phyloP scores from a whole-genome alignment of 53 echinoderm and acorn worm species.

The Echinarachnius parma region DNA sequence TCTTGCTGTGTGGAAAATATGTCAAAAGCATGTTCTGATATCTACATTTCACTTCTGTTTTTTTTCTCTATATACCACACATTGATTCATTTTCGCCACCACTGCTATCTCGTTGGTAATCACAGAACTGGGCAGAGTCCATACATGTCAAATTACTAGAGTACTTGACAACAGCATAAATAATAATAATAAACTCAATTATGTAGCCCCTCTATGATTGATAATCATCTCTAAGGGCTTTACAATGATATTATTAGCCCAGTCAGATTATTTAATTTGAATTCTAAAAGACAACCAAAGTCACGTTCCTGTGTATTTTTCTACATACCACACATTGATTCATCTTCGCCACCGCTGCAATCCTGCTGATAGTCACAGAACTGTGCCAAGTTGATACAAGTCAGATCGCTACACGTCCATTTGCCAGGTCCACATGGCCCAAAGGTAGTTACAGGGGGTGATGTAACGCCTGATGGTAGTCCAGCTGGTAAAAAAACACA shows the following conservation, averaged over 20 bases:
- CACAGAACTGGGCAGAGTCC: constrained; percentile 55
- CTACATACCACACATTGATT: constrained; percentile 77
- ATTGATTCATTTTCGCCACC: constrained; percentile 64
- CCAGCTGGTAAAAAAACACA: constrained; percentile 24
- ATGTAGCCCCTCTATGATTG: no score
- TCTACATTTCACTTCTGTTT: no score
- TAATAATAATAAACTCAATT: no score
- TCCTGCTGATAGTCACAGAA: constrained; percentile 67
- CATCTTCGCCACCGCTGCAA: constrained; percentile 64
- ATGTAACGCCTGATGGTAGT: constrained; percentile 57
- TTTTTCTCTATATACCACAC: no score
- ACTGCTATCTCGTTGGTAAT: constrained; percentile 61
- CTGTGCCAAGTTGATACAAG: constrained; percentile 59
- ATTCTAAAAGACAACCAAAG: no score
- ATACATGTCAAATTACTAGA: constrained; percentile 62
- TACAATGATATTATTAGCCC: no score
- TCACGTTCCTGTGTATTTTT: no score
- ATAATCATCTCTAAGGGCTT: no score
- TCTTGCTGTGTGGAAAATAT: no score
- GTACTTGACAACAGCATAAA: no score
- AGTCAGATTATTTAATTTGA: no score
- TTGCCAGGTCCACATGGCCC: constrained; percentile 75
- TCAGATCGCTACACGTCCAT: constrained; percentile 71
- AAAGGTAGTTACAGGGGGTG: constrained; percentile 54
- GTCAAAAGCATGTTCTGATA: no score